Evolutionary conservation across 2,797 vertebrate species (phyloP).

Genomic region (Spinus pinus): DNA sequence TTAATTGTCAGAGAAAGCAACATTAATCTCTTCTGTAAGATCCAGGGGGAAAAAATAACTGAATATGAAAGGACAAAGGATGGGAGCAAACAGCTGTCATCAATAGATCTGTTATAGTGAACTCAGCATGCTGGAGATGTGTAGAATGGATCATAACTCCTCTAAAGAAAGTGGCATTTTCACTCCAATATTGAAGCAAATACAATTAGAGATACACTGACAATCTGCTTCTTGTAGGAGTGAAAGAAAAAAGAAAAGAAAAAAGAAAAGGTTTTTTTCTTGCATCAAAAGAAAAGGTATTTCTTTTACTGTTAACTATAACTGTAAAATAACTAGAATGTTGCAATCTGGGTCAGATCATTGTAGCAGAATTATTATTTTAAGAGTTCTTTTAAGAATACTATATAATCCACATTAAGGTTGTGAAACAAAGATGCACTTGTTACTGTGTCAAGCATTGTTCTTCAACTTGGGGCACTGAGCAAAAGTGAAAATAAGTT

Average conservation of each 20-base stretch:
- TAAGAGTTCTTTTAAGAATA: background rate
- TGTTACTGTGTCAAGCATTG: background rate
- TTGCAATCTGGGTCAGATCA: background rate
- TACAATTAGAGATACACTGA: background rate
- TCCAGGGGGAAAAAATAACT: background rate
- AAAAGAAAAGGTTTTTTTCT: no score
- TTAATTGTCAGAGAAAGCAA: slow-evolving; percentile 9
- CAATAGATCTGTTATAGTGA: slow-evolving; percentile 8
- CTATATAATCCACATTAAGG: background rate
- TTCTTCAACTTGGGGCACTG: background rate
- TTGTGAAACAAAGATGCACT: background rate
- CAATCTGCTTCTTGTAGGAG: background rate
- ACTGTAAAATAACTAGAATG: background rate
- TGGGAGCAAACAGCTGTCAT: background rate
- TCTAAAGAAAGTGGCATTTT: slow-evolving; percentile 10
- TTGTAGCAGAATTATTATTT: background rate
- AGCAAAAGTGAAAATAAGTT: background rate
- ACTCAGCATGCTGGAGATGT: background rate
- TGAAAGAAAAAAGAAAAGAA: no score
- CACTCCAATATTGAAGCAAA: background rate
- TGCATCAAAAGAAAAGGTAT: background rate
- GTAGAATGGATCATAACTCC: background rate
- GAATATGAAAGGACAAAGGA: slow-evolving; percentile 39
- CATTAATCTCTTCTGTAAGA: background rate
- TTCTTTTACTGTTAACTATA: background rate